A percentile compares a stretch with the other conserved stretches of the same genome.
Evolutionary conservation across 2,113 vertebrate genomes (phyloP).

Genomic region (Petromus typicus): DNA sequence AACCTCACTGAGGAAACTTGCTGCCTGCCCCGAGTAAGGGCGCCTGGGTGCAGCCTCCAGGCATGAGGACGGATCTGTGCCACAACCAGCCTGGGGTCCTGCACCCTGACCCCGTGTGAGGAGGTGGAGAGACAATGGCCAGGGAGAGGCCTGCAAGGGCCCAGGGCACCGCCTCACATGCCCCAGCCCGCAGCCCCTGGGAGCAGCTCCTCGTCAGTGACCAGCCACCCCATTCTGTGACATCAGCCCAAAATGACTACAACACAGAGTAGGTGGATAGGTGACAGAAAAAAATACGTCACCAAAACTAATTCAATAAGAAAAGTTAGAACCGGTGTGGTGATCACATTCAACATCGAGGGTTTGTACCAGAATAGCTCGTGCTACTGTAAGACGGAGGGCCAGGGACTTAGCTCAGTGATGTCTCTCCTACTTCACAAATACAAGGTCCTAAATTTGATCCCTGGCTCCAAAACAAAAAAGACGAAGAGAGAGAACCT

Average conservation of each 20-base stretch:
- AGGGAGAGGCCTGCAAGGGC: neutral
- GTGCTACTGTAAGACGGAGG: too few species aligned
- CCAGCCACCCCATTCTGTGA: neutral
- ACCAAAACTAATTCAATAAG: conserved; percentile 35
- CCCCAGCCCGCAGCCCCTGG: neutral
- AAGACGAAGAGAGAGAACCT: neutral
- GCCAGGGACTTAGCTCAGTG: too few species aligned
- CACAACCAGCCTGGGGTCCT: too few species aligned
- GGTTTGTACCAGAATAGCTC: too few species aligned
- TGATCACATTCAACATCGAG: too few species aligned
- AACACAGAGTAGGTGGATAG: neutral
- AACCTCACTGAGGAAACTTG: neutral
- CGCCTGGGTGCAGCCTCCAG: neutral
- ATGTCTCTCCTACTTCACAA: too few species aligned
- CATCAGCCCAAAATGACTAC: neutral
- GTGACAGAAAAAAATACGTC: neutral
- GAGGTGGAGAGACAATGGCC: neutral
- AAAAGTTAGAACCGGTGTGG: neutral
- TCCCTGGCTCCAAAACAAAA: too few species aligned
- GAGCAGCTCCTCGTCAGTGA: neutral
- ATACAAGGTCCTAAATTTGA: too few species aligned
- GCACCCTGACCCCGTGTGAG: neutral
- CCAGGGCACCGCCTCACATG: neutral
- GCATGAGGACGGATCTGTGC: neutral
- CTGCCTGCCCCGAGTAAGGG: neutral